Conservation (phyloP, 2,113 vertebrate genomes). For the Cromileptes altivelis region DNA sequence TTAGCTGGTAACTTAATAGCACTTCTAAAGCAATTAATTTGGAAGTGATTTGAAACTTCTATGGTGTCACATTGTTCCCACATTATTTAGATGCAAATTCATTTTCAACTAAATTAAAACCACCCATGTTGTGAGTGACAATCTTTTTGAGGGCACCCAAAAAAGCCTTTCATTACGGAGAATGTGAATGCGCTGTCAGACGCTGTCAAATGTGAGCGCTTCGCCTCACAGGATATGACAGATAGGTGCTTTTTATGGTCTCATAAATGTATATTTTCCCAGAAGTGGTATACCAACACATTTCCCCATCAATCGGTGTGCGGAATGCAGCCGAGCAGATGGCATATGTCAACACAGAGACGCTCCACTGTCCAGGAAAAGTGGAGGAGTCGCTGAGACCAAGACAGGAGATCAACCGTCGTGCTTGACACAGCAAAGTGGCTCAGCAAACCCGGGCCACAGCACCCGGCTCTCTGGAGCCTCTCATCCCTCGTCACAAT, state of each 20-base stretch:
- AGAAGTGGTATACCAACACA: constrained; percentile 48
- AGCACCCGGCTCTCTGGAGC: constrained; percentile 53
- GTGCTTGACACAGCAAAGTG: constrained; percentile 65
- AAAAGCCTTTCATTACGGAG: constrained; percentile 39
- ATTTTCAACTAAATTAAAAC: constrained; percentile 48
- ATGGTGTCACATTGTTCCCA: constrained; percentile 24
- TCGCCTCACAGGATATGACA: constrained; percentile 54
- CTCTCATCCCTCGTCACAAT: constrained; percentile 78
- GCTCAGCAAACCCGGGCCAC: constrained; percentile 55
- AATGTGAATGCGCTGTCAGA: constrained; percentile 35
- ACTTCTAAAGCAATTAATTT: constrained; percentile 58
- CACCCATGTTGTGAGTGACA: constrained; percentile 46
- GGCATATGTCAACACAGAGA: constrained; percentile 66
- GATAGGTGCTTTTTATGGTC: constrained; percentile 56
- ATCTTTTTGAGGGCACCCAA: constrained; percentile 22
- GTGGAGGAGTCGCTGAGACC: constrained; percentile 53
- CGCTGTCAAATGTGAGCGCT: constrained; percentile 36
- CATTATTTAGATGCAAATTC: constrained; percentile 59
- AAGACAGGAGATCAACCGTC: constrained; percentile 54
- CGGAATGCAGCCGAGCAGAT: constrained; percentile 55
- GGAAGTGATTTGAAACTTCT: constrained; percentile 48
- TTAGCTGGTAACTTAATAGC: constrained; percentile 42
- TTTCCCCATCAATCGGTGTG: constrained; percentile 58
- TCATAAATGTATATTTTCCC: constrained; percentile 59
- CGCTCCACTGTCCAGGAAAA: constrained; percentile 66